Evolutionary conservation across 2,113 vertebrate genomes (phyloP).

Genomic region (Ciconia maguari): DNA sequence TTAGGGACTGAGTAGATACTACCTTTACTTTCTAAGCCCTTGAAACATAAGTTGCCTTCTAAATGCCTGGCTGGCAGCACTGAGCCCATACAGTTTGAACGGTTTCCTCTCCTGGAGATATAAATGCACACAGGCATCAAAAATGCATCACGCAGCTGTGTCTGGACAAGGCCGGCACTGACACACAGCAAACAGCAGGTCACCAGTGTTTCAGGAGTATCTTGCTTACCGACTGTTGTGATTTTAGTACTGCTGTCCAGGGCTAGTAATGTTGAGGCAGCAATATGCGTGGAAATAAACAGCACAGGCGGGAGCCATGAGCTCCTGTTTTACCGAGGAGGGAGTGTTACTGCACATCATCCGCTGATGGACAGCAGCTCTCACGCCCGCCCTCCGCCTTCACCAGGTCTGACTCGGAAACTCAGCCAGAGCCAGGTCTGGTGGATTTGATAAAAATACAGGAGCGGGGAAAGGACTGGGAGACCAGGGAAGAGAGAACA

Average conservation of each 20-base stretch:
- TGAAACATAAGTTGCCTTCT: neutral
- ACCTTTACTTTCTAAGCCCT: neutral
- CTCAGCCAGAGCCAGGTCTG: neutral
- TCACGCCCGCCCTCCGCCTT: rapidly evolving
- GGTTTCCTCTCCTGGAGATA: neutral
- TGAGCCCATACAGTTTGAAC: neutral
- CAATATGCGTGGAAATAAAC: neutral
- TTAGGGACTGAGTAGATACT: neutral
- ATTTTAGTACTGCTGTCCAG: neutral
- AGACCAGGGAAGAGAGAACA: neutral
- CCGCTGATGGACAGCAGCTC: neutral
- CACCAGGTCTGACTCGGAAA: neutral
- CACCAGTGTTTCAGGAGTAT: neutral
- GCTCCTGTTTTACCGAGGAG: neutral
- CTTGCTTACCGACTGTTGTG: neutral
- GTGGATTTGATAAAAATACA: neutral
- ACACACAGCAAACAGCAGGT: neutral
- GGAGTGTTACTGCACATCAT: neutral
- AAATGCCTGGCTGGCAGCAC: neutral
- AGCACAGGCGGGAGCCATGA: neutral
- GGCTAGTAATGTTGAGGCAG: neutral
- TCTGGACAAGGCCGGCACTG: neutral
- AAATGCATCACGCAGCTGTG: rapidly evolving
- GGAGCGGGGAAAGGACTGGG: neutral
- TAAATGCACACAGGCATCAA: neutral